Base-by-base conservation (phyloP, 2,797 vertebrate species). In the Poliocrania exsul region DNA sequence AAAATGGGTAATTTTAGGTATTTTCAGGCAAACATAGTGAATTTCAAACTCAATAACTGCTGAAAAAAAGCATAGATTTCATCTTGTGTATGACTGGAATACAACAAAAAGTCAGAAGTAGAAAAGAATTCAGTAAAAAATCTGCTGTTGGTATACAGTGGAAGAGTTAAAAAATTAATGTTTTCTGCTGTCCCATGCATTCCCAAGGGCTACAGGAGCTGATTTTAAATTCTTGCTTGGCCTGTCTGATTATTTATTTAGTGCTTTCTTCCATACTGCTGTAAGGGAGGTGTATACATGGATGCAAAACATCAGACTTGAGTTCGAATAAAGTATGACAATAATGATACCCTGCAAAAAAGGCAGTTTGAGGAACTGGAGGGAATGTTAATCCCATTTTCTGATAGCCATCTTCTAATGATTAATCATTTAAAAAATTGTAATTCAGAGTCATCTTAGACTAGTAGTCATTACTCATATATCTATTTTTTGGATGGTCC, bases 111-210 rank as follows among this genome's bases (percentile, higher is more conserved):
- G 6, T 57, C 33, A 80, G 23, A 50, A 72, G 3, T 24, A 35
- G 65, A 51, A 79, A 82, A 61, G 2, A 71, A 60, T 72, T 88
- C 24, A 50, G 54, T 62, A 90, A 88, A 89, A 78, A 88, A 33
- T 72, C 26, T 58, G 23, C 28, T 47, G 25, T 81, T 88, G 81
- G 14, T 81, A 37, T 8, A 51, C 8, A 72, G 38, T 25, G 3
- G n/a, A 69, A 86, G 21, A 92, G 60, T 93, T 84, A 94, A 93
- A 93, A 96, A 93, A 73, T 51, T 86, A 47, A 86, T 90, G 40
- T 47, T 88, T 92, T 88, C 25, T 40, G 64, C 46, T 81, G 66
- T 90, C 90, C 77, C 65, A 66, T 90, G 33, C 10, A 79, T 86
- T 94, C 91, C 66, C 70, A 93, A 79, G 77, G 64, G 80, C 33